phyloP scores from a whole-genome alignment of 2,888 invertebrate genomes.

The Hemaris fuciformis region DNA sequence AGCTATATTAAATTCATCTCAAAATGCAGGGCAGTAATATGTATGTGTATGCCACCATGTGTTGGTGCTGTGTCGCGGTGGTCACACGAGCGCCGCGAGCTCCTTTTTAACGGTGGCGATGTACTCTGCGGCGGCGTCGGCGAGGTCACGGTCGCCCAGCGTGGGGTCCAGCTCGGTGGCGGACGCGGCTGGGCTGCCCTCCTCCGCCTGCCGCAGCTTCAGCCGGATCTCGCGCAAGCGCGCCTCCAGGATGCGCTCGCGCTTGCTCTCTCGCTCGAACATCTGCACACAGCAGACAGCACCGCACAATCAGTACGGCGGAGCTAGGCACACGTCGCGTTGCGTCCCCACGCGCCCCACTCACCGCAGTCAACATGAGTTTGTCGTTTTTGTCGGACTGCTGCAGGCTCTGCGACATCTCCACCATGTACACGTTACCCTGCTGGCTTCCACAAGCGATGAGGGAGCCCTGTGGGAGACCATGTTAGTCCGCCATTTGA shows the following conservation, averaged over 20 bases:
- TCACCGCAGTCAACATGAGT: slow-evolving; percentile 85
- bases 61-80: too few relatives aligned
- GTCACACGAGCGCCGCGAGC: slow-evolving; percentile 18
- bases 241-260: slow-evolving; percentile 95
- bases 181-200: slow-evolving; percentile 42
- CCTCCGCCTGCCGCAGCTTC: slow-evolving; percentile 68
- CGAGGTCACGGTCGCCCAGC: slow-evolving; percentile 53
- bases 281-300: slow-evolving; percentile 82
- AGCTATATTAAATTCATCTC: not conserved
- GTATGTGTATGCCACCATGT: too few relatives aligned
- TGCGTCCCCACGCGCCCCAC: slow-evolving; percentile 15
- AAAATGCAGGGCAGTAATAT: not conserved
- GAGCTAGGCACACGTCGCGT: too few relatives aligned
- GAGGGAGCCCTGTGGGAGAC: slow-evolving; percentile 82
- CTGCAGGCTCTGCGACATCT: slow-evolving; percentile 86
- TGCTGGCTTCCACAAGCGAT: slow-evolving; percentile 87
- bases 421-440: slow-evolving; percentile 87
- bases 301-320: not conserved
- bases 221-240: slow-evolving; percentile 90
- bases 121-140: slow-evolving; percentile 49
- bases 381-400: slow-evolving; percentile 87
- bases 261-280: slow-evolving; percentile 91
- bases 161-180: slow-evolving; percentile 42
- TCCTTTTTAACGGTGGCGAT: slow-evolving; percentile 28
- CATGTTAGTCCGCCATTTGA: not conserved